These are phyloP conservation scores for Macrosteles quadrilineatus DNA, from an alignment of 1,140 invertebrate species.

Conservation along the genomic window DNA sequence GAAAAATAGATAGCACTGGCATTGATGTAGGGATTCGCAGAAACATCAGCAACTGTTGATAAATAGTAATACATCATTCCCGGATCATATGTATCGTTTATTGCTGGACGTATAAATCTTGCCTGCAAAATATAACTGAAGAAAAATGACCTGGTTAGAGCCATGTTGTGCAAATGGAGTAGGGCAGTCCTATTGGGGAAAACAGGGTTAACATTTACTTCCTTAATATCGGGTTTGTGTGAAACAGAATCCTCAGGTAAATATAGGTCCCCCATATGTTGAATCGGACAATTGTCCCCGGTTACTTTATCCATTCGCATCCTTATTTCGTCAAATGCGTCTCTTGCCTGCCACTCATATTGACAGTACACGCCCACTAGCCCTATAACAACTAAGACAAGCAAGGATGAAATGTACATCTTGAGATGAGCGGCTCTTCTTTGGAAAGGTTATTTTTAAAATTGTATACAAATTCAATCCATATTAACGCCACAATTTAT, in stretches of 20 bases:
- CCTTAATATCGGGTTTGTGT: slow-evolving; percentile 92
- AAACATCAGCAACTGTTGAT: slow-evolving; percentile 92
- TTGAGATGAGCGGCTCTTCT: too few species aligned
- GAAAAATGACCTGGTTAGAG: slow-evolving; percentile 91
- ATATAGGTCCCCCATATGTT: slow-evolving; percentile 80
- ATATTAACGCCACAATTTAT: too few species aligned
- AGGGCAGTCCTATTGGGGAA: slow-evolving; percentile 93
- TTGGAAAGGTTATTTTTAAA: too few species aligned
- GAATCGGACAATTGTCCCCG: slow-evolving; percentile 84
- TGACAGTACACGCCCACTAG: slow-evolving; percentile 57
- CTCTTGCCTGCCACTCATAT: slow-evolving; percentile 85
- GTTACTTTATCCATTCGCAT: slow-evolving; percentile 77
- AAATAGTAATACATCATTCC: slow-evolving; percentile 99
- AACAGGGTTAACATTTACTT: slow-evolving; percentile 92
- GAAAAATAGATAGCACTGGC: slow-evolving; percentile 93
- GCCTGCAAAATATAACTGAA: slow-evolving; percentile 96
- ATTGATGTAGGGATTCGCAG: slow-evolving; percentile 90
- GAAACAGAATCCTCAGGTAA: slow-evolving; percentile 82
- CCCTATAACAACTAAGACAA: background rate
- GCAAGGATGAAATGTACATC: too few species aligned
- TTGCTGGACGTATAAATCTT: slow-evolving; percentile 82
- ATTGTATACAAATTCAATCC: too few species aligned
- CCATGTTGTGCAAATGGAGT: slow-evolving; percentile 94
- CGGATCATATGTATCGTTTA: slow-evolving; percentile 91
- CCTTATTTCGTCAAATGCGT: slow-evolving; percentile 86